These are phyloP conservation scores for Corythornis madagascariensis DNA, from an alignment of 2,113 vertebrate species.

Conservation along the genomic window DNA sequence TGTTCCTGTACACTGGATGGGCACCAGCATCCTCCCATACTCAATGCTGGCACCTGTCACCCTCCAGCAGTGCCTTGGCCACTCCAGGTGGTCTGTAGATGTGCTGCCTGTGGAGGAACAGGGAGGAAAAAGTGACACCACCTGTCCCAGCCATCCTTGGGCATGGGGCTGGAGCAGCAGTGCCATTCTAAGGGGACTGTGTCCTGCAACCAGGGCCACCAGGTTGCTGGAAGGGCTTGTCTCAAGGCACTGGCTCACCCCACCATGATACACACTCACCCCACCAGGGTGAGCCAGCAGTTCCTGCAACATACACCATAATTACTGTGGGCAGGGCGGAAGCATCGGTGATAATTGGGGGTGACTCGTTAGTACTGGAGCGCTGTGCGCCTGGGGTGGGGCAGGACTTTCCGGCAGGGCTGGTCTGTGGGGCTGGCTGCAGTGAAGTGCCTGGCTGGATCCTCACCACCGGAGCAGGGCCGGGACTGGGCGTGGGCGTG, in stretches of 20 bases:
- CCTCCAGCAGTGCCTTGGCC: neutral
- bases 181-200: neutral
- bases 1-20: neutral
- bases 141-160: neutral
- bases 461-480: neutral
- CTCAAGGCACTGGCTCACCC: fast-evolving
- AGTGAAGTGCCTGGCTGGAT: neutral
- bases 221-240: neutral
- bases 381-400: neutral
- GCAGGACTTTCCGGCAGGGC: conserved; percentile 24
- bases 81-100: neutral
- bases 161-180: neutral
- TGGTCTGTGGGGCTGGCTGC: neutral
- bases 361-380: conserved; percentile 3
- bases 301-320: conserved; percentile 7
- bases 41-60: neutral
- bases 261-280: neutral
- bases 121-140: neutral
- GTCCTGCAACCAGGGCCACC: neutral
- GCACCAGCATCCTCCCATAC: fast-evolving
- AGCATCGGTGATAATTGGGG: neutral
- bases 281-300: neutral
- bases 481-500: neutral
- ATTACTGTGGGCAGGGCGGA: neutral
- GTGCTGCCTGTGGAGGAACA: neutral